These are phyloP conservation scores for Drosophila navojoa DNA, from an alignment of 1,140 invertebrate genomes.

Conservation along the genomic window DNA sequence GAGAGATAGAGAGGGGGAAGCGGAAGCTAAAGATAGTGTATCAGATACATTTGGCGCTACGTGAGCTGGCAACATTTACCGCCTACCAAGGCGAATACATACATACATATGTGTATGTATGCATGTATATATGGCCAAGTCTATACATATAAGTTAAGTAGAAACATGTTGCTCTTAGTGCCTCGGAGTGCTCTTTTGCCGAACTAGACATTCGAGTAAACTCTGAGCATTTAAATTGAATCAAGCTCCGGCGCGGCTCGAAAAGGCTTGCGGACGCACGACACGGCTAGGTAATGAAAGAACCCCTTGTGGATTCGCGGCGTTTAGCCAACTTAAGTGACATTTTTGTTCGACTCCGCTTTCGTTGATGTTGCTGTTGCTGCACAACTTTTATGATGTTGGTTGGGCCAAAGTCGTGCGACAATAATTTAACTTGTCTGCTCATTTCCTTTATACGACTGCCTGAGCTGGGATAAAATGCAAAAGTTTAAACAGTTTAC, in stretches of 20 bases:
- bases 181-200: background rate
- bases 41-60: constrained; percentile 15
- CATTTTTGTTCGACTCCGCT: constrained; percentile 3
- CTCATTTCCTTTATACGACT: constrained; percentile 29
- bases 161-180: background rate
- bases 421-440: constrained; percentile 56
- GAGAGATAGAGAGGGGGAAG: background rate
- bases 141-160: background rate
- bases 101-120: no score
- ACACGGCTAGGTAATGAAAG: constrained; percentile 15
- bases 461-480: constrained; percentile 45
- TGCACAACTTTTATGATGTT: constrained; percentile 20
- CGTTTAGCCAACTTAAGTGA: constrained; percentile 11
- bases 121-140: background rate
- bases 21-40: background rate
- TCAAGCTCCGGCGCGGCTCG: constrained; percentile 41
- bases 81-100: background rate
- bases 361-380: constrained; percentile 1
- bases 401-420: constrained; percentile 20
- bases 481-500: constrained; percentile 72
- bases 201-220: constrained; percentile 45
- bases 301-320: constrained; percentile 18
- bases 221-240: constrained; percentile 64
- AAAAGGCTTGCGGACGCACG: constrained; percentile 4
- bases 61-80: constrained; percentile 51